Evolutionary conservation across 1,140 invertebrate genomes (phyloP).

Genomic region (Dinothrombium tinctorium): DNA sequence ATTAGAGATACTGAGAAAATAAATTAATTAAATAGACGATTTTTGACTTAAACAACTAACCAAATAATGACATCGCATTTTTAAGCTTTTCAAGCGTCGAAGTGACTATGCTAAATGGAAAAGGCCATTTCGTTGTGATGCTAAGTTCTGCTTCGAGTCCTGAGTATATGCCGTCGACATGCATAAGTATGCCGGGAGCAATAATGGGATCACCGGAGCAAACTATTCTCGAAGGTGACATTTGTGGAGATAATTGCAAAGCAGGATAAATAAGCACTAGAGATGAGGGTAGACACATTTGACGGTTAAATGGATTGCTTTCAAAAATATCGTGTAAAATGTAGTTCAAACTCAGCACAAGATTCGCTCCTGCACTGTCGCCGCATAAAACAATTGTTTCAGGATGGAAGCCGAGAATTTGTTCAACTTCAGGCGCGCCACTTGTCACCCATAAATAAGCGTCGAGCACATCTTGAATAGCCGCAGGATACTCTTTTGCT

Average conservation of each 20-base stretch:
- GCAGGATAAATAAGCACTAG: neutral
- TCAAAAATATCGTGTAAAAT: neutral
- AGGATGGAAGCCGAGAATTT: slow-evolving; percentile 6
- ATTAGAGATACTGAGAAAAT: neutral
- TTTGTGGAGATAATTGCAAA: neutral
- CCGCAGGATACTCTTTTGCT: slow-evolving; percentile 40
- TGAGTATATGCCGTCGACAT: neutral
- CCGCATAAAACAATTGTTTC: slow-evolving; percentile 25
- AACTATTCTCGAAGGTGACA: neutral
- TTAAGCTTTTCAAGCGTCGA: too few relatives aligned
- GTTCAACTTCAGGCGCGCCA: slow-evolving; percentile 24
- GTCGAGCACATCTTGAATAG: slow-evolving; percentile 78
- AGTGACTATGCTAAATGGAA: too few relatives aligned
- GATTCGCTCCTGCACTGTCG: slow-evolving; percentile 86
- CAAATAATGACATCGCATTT: too few relatives aligned
- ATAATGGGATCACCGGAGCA: neutral
- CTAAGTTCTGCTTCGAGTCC: neutral
- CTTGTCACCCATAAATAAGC: slow-evolving; percentile 40
- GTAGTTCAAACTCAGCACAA: slow-evolving; percentile 26
- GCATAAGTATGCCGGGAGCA: neutral
- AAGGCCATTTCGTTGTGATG: too few relatives aligned
- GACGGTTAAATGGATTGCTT: neutral
- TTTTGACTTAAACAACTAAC: too few relatives aligned
- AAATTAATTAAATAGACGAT: neutral
- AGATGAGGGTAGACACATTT: neutral